Percentiles rank a stretch among this genome's conserved stretches.
These are phyloP conservation scores for Sarotherodon lohbergeri DNA, from an alignment of 2,113 vertebrate genomes.

Conservation along the genomic window DNA sequence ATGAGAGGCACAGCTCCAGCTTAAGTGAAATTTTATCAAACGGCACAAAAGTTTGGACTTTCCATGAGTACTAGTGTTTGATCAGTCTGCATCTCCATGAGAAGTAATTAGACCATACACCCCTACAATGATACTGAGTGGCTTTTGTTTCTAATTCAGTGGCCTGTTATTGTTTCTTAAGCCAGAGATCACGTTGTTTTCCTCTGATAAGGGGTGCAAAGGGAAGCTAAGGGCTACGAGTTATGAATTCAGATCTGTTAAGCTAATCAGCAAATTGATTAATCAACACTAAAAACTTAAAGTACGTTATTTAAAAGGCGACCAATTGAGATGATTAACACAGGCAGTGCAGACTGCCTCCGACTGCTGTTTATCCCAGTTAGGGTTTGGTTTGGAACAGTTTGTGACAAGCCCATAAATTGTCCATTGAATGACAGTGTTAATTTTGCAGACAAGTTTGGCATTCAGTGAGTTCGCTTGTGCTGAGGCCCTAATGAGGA, in stretches of 20 bases:
- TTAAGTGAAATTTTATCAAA: not conserved
- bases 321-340: not conserved
- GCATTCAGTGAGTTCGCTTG: not conserved
- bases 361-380: not conserved
- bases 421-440: not conserved
- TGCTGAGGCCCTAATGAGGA: constrained; percentile 31
- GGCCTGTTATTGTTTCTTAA: not conserved
- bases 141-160: not conserved
- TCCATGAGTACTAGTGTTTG: not conserved
- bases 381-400: not conserved
- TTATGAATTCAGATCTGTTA: not conserved
- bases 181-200: not conserved
- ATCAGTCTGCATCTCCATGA: not conserved
- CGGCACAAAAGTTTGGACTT: not conserved
- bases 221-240: not conserved
- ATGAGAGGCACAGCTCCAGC: not conserved
- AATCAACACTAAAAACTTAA: not conserved
- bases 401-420: not conserved
- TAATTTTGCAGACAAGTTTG: constrained; percentile 38
- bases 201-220: not conserved
- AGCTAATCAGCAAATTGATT: constrained; percentile 16
- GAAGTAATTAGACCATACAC: not conserved
- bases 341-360: not conserved
- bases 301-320: not conserved
- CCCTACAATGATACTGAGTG: not conserved